Percentiles rank a stretch among this genome's conserved stretches.
These are phyloP conservation scores for Poeciliopsis retropinna DNA, from an alignment of 2,113 vertebrate species.

Conservation along the genomic window DNA sequence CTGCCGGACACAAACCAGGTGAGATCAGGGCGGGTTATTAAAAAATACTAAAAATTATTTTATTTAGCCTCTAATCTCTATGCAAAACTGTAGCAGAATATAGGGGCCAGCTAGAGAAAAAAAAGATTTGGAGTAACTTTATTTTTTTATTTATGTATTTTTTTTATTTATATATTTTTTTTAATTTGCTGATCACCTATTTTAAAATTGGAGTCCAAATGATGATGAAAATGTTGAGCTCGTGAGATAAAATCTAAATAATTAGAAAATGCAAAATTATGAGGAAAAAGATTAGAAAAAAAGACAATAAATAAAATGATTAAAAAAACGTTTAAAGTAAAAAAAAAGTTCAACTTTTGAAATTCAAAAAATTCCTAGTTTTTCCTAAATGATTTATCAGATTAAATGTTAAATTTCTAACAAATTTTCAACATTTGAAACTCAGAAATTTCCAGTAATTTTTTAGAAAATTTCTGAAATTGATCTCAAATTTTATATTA, in stretches of 20 bases:
- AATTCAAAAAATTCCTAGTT: too few species aligned
- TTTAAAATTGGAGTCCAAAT: neutral
- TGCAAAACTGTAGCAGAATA: neutral
- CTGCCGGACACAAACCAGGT: constrained; percentile 61
- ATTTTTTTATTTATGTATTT: neutral
- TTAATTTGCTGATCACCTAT: neutral
- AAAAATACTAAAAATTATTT: neutral
- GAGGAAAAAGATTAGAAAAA: neutral
- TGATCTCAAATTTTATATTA: too few species aligned
- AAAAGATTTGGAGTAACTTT: neutral
- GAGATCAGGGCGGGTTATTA: neutral
- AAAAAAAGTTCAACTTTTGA: too few species aligned
- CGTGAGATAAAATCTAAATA: too few species aligned
- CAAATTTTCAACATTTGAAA: too few species aligned
- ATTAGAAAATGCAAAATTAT: neutral
- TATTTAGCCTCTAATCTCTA: neutral
- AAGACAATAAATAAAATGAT: too few species aligned
- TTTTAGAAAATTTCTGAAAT: too few species aligned
- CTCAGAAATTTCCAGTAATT: too few species aligned
- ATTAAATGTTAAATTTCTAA: too few species aligned
- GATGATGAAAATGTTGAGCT: neutral
- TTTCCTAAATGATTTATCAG: too few species aligned
- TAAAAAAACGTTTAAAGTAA: too few species aligned
- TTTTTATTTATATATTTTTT: neutral
- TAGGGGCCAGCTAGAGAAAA: neutral